Base-by-base conservation (phyloP, 1,140 invertebrate genomes). In the Oncopeltus fasciatus region DNA sequence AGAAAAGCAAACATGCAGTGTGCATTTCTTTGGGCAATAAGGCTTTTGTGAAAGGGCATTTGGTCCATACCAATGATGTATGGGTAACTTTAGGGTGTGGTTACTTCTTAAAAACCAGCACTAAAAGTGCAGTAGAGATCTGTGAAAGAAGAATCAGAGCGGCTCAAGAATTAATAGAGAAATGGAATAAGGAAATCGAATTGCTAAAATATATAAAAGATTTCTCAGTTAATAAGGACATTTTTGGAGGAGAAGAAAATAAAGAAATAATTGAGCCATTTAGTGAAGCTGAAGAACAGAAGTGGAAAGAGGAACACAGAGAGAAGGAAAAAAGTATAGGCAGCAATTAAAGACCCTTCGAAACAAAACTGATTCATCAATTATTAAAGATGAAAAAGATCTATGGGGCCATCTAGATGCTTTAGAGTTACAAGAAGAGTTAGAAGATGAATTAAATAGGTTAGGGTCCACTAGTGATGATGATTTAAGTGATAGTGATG, bases 31-130 rank as follows among this genome's bases (percentile, higher is more conserved):
- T 87, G 67, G 82, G 83, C 12, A 75, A 76, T 31, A 70, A 77
- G 58, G 86, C 84, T 1, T 79, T 86, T 56, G 81, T 86, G 75
- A 81, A 78, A 67, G 86, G 85, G 26, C 77, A 80, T 68, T 69
- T 88, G 28, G 76, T 79, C 20, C 83, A 88, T 64, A 87, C 85
- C 1, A 88, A 87, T 74, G 84, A 87, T 74, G 77, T 87, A 20
- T 69, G 83, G 44, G 81, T 83, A 27, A 74, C 79, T 2, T 69
- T 87, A 11, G 85, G 86, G 27, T 82, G 85, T 65, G 81, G 82
- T 64, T 87, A 82, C 72, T 88, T 88, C 75, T 80, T 76, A 14
- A 84, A 87, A 66, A 76, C 82, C 53, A 84, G 81, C 44, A 77
- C 82, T 5, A 76, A 78, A 64, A 78, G 86, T 68, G 83, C 85